phyloP scores from a whole-genome alignment of 2,888 invertebrate species.

The Pegoplata infirma region DNA sequence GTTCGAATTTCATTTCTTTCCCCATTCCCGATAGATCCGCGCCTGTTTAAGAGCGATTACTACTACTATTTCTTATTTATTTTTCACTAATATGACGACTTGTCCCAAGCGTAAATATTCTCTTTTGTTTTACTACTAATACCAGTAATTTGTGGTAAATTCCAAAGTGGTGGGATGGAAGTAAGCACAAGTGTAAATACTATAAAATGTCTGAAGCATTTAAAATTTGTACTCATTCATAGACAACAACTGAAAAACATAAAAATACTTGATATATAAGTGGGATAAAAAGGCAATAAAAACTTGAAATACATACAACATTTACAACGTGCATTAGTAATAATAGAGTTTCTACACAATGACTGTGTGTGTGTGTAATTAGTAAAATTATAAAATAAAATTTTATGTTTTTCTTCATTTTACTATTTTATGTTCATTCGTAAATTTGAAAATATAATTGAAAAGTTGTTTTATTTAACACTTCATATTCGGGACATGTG shows the following conservation, averaged over 20 bases:
- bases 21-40: too few species aligned
- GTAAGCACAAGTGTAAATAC: not conserved
- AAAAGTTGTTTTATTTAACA: not conserved
- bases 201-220: slow-evolving; percentile 29
- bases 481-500: not conserved
- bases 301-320: too few species aligned
- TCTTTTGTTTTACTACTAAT: slow-evolving; percentile 16
- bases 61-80: not conserved
- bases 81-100: not conserved
- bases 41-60: too few species aligned
- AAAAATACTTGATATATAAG: slow-evolving; percentile 29
- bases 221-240: slow-evolving; percentile 4
- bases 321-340: too few species aligned
- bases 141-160: slow-evolving; percentile 40
- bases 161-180: slow-evolving; percentile 8
- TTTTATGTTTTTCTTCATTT: not conserved
- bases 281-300: slow-evolving; percentile 23
- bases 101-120: slow-evolving; percentile 42
- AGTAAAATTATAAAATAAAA: slow-evolving; percentile 29
- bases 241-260: slow-evolving; percentile 28
- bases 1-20: too few species aligned
- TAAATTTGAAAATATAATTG: not conserved
- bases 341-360: too few species aligned
- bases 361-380: slow-evolving; percentile 29
- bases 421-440: not conserved